Conservation (phyloP, 2,113 vertebrate species). For the Dipodomys merriami region DNA sequence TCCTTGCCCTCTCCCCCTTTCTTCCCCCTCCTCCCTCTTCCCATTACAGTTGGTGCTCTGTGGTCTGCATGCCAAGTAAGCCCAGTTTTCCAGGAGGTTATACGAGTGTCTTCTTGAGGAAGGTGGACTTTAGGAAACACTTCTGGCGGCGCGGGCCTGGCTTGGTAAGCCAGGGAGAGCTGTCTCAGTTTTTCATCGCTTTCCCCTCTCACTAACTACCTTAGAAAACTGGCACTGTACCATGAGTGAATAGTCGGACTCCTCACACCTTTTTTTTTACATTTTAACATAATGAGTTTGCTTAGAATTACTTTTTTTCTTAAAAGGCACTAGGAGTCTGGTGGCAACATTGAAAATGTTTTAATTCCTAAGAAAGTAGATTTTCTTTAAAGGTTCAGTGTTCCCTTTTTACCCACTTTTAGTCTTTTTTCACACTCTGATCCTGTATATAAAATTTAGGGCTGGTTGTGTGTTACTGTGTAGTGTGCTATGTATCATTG, state of each 20-base stretch:
- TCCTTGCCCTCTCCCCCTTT: too few species aligned
- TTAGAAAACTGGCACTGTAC: not conserved
- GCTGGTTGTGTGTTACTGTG: not conserved
- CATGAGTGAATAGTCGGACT: not conserved
- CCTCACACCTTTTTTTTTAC: not conserved
- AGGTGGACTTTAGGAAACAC: not conserved
- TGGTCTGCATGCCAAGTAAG: slow-evolving; percentile 62
- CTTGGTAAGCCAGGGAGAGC: not conserved
- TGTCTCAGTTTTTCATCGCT: not conserved
- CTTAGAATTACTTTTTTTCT: not conserved
- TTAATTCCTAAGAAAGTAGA: slow-evolving; percentile 14
- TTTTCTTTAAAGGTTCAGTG: not conserved
- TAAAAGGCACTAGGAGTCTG: not conserved
- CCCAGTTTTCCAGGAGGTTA: slow-evolving; percentile 40
- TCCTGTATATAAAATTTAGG: not conserved
- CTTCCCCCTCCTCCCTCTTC: not conserved
- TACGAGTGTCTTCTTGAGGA: not conserved
- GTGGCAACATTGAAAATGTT: not conserved
- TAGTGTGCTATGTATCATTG: too few species aligned
- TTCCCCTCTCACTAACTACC: not conserved
- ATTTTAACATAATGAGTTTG: not conserved
- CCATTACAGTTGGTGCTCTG: slow-evolving; percentile 50
- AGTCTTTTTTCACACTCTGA: not conserved
- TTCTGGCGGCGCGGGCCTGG: not conserved
- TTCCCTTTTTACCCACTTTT: slow-evolving; percentile 30